These are phyloP conservation scores for Julus scandinavius DNA, from an alignment of 2,888 invertebrate genomes.

Conservation along the genomic window DNA sequence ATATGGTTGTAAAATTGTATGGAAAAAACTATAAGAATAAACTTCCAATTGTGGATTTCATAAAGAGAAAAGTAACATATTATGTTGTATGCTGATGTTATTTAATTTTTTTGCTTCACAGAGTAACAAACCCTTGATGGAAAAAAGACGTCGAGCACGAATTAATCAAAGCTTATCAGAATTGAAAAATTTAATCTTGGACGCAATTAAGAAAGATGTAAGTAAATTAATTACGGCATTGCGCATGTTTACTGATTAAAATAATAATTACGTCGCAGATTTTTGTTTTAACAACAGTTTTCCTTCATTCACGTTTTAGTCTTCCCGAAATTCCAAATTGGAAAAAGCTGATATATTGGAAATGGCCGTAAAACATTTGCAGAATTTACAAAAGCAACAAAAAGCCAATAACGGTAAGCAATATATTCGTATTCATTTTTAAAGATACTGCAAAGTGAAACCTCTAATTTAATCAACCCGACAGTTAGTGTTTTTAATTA, in stretches of 20 bases:
- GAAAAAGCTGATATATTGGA: constrained; percentile 97
- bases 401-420: constrained; percentile 56
- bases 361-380: constrained; percentile 95
- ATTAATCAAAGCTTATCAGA: constrained; percentile 71
- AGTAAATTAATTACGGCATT: constrained; percentile 57
- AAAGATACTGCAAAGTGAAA: too few species aligned
- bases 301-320: constrained; percentile 71
- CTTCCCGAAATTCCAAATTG: constrained; percentile 91
- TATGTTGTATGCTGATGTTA: not conserved
- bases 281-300: constrained; percentile 6
- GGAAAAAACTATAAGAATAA: too few species aligned
- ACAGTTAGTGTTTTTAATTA: too few species aligned
- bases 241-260: too few species aligned
- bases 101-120: constrained; percentile 53
- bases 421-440: not conserved
- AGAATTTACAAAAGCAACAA: constrained; percentile 86
- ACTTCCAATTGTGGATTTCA: too few species aligned
- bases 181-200: constrained; percentile 69
- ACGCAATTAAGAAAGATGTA: constrained; percentile 63
- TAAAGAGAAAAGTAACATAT: too few species aligned
- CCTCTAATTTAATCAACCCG: too few species aligned
- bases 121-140: constrained; percentile 69
- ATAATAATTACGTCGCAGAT: not conserved
- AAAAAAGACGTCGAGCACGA: constrained; percentile 70
- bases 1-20: too few species aligned